Conservation (phyloP, 2,113 vertebrate genomes). For the Embiotoca jacksoni region DNA sequence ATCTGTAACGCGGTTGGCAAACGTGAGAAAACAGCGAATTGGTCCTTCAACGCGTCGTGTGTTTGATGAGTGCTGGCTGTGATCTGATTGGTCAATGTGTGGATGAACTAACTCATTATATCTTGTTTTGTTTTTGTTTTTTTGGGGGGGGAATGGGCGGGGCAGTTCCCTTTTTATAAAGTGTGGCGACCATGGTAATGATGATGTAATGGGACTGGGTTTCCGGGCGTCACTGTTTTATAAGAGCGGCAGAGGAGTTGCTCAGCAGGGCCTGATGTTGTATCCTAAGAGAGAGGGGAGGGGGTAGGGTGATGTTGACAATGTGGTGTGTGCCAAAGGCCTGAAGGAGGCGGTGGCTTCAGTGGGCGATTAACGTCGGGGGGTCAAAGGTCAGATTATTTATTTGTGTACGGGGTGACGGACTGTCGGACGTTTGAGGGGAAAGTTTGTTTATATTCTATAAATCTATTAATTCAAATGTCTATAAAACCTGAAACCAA, state of each 20-base stretch:
- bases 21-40: too few relatives aligned
- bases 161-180: constrained; percentile 35
- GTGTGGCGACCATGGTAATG: constrained; percentile 50
- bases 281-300: background rate
- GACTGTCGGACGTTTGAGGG: constrained; percentile 18
- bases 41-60: too few relatives aligned
- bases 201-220: constrained; percentile 46
- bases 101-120: constrained; percentile 4
- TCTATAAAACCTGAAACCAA: constrained; percentile 78
- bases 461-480: constrained; percentile 73
- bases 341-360: constrained; percentile 10
- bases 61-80: background rate
- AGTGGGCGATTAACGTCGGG: background rate
- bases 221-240: constrained; percentile 22
- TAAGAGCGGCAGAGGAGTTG: constrained; percentile 6
- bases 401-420: constrained; percentile 77
- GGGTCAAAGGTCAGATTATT: constrained; percentile 80
- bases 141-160: background rate
- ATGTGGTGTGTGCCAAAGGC: constrained; percentile 52
- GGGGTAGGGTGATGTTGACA: background rate
- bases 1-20: too few relatives aligned
- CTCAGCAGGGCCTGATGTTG: constrained; percentile 47
- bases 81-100: constrained; percentile 43
- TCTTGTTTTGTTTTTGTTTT: background rate
- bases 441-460: constrained; percentile 81